These are phyloP conservation scores for Heloderma charlesbogerti DNA, from an alignment of 2,113 vertebrate species.

Conservation along the genomic window DNA sequence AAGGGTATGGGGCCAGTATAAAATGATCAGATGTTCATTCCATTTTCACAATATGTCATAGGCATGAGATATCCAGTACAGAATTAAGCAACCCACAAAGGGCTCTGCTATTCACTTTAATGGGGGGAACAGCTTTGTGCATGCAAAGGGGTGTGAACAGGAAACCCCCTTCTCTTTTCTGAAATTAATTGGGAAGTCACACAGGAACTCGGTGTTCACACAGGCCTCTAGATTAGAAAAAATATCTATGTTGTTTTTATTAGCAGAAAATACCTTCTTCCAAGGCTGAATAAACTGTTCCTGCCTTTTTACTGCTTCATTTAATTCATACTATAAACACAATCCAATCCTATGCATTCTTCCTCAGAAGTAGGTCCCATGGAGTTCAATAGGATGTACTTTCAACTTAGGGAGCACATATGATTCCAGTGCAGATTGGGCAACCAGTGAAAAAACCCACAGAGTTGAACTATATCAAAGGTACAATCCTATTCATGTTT, in stretches of 20 bases:
- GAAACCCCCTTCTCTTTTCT: too few relatives aligned
- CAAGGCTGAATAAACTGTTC: too few relatives aligned
- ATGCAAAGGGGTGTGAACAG: background rate
- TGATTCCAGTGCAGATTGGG: background rate
- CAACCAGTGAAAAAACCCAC: background rate
- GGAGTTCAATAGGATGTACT: too few relatives aligned
- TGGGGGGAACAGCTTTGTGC: background rate
- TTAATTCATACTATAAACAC: background rate
- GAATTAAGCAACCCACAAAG: background rate
- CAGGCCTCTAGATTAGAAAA: background rate
- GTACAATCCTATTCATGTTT: too few relatives aligned
- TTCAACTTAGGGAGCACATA: background rate
- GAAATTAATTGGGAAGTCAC: too few relatives aligned
- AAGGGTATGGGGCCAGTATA: background rate
- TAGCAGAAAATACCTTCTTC: background rate
- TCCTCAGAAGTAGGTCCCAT: background rate
- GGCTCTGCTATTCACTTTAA: background rate
- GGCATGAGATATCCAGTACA: background rate
- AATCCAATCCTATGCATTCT: background rate
- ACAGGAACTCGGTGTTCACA: background rate
- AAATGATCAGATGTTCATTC: background rate
- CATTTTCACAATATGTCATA: background rate
- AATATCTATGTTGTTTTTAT: background rate
- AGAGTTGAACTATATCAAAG: too few relatives aligned
- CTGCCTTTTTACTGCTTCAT: background rate